Percentiles rank a stretch among this genome's conserved stretches.
These are phyloP conservation scores for Bothrops jararaca DNA, from an alignment of 2,113 vertebrate genomes.

Conservation along the genomic window DNA sequence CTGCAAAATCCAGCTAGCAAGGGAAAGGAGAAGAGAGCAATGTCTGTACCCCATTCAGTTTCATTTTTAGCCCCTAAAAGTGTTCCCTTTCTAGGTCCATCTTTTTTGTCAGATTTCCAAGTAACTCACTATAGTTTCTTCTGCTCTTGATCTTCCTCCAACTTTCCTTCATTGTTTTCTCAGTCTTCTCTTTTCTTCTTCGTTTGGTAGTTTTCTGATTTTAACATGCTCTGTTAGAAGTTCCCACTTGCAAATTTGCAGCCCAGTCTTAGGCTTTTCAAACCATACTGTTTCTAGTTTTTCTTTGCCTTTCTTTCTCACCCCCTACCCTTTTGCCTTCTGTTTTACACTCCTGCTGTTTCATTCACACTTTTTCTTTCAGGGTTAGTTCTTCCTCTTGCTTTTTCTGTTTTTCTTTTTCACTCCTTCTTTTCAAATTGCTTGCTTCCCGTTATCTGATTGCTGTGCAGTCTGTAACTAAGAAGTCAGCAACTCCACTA, in stretches of 20 bases:
- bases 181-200: conserved; percentile 33
- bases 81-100: conserved; percentile 39
- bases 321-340: background rate
- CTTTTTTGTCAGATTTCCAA: conserved; percentile 19
- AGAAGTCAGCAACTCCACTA: conserved; percentile 76
- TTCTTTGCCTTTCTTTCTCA: conserved; percentile 29
- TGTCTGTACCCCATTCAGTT: conserved; percentile 46
- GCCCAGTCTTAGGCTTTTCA: conserved; percentile 11
- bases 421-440: conserved; percentile 48
- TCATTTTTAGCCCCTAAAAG: background rate
- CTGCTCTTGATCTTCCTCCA: conserved; percentile 47
- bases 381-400: conserved; percentile 26
- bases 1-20: conserved; percentile 50
- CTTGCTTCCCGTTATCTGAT: conserved; percentile 62
- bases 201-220: conserved; percentile 52
- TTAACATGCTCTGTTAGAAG: conserved; percentile 53
- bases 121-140: conserved; percentile 3
- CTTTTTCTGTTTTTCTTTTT: conserved; percentile 54
- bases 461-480: conserved; percentile 70
- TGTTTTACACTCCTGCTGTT: conserved; percentile 11
- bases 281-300: conserved; percentile 44
- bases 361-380: conserved; percentile 20
- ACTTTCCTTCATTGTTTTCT: conserved; percentile 52
- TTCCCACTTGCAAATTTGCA: conserved; percentile 50
- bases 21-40: conserved; percentile 34